A percentile compares a stretch with the other conserved stretches of the same genome.
phyloP scores from a whole-genome alignment of 2,888 invertebrate genomes.

The Drosophila pseudotakahashii region DNA sequence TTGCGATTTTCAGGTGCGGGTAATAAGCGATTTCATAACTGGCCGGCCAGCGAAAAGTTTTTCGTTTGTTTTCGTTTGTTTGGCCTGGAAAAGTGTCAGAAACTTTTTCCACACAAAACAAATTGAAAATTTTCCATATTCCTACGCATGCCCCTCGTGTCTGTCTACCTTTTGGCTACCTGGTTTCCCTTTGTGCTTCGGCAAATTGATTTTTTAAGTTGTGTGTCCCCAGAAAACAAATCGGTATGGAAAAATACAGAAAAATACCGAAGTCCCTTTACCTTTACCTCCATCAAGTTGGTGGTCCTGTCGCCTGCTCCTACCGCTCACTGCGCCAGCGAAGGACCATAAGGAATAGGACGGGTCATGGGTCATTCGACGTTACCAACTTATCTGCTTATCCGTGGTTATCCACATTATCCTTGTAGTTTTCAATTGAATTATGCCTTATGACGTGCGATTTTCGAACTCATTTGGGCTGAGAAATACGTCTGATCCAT shows the following conservation, averaged over 20 bases:
- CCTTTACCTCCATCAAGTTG: conserved; percentile 42
- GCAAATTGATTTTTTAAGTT: conserved; percentile 51
- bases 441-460: neutral
- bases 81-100: conserved; percentile 64
- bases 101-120: conserved; percentile 57
- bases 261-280: conserved; percentile 37
- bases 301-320: conserved; percentile 7
- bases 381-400: too few relatives aligned
- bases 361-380: neutral
- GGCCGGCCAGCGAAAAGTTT: conserved; percentile 45
- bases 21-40: conserved; percentile 34
- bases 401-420: neutral
- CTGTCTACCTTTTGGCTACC: conserved; percentile 12
- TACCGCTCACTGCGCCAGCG: neutral
- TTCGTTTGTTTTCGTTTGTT: conserved; percentile 52
- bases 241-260: conserved; percentile 34
- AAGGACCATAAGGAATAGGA: neutral
- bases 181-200: conserved; percentile 44
- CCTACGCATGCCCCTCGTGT: conserved; percentile 17
- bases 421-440: neutral
- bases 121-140: conserved; percentile 69
- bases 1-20: conserved; percentile 3
- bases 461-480: neutral
- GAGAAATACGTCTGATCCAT: neutral
- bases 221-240: conserved; percentile 38